Evolutionary conservation across 2,888 invertebrate genomes (phyloP).

Genomic region (Drosophila rellima): DNA sequence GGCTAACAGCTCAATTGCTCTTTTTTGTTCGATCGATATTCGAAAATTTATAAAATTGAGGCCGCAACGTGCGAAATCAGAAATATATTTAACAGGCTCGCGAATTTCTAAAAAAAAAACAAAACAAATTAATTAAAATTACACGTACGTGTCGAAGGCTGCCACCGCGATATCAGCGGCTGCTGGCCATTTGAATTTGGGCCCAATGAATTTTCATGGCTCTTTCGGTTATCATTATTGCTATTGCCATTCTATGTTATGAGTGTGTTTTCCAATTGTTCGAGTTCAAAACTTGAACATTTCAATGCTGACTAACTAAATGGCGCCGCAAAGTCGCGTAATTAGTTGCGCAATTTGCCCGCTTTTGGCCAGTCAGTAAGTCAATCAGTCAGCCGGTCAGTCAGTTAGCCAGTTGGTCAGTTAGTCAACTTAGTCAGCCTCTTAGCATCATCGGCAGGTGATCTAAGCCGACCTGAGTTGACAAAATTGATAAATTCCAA

Average conservation of each 20-base stretch:
- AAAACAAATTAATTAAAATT: slow-evolving; percentile 78
- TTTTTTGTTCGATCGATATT: slow-evolving; percentile 65
- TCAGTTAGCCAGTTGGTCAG: slow-evolving; percentile 11
- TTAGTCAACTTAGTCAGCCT: slow-evolving; percentile 25
- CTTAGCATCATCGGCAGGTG: slow-evolving; percentile 41
- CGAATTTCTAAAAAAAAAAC: slow-evolving; percentile 65
- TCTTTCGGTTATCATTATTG: slow-evolving; percentile 52
- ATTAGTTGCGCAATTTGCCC: slow-evolving; percentile 73
- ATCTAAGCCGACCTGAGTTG: slow-evolving; percentile 59
- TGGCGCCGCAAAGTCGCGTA: slow-evolving; percentile 65
- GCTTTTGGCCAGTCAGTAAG: slow-evolving; percentile 42
- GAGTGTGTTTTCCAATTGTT: slow-evolving; percentile 17
- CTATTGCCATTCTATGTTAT: not conserved
- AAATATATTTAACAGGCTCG: slow-evolving; percentile 53
- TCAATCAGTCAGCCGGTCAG: slow-evolving; percentile 18
- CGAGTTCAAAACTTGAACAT: slow-evolving; percentile 28
- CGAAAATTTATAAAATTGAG: slow-evolving; percentile 34
- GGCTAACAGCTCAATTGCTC: slow-evolving; percentile 57
- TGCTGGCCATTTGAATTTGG: slow-evolving; percentile 33
- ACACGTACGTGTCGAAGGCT: slow-evolving; percentile 76
- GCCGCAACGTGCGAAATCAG: slow-evolving; percentile 70
- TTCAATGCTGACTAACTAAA: slow-evolving; percentile 61
- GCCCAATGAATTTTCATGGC: slow-evolving; percentile 40
- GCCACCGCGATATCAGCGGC: slow-evolving; percentile 17
- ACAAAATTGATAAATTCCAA: slow-evolving; percentile 46